Conservation (phyloP, 2,797 vertebrate genomes). For the Podargus strigoides region DNA sequence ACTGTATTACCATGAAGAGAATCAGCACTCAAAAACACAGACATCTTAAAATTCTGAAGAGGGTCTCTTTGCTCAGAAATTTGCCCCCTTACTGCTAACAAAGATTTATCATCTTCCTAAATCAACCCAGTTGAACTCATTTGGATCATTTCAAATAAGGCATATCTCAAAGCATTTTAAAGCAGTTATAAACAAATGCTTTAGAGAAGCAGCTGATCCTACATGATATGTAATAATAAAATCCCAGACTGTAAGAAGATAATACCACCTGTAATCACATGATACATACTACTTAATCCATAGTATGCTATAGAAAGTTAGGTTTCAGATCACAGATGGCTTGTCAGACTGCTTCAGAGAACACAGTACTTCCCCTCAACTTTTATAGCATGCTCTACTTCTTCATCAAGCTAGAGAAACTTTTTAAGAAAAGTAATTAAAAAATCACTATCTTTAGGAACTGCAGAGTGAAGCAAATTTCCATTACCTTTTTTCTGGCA, state of each 20-base stretch:
- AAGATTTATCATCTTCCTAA: background rate
- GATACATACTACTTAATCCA: background rate
- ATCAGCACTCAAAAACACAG: background rate
- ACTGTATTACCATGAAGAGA: background rate
- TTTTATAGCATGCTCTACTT: background rate
- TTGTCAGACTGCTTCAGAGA: background rate
- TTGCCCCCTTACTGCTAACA: background rate
- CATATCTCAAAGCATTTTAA: background rate
- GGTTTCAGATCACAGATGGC: background rate
- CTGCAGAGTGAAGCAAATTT: background rate
- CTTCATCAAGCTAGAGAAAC: background rate
- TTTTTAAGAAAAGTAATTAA: background rate
- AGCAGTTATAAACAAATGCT: background rate
- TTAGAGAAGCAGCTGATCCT: background rate
- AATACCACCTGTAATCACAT: background rate
- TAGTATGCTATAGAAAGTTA: background rate
- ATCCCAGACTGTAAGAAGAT: background rate
- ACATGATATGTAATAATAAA: accelerated
- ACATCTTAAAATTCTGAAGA: background rate
- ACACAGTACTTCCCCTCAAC: background rate
- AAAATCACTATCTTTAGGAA: background rate
- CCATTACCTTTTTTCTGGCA: constrained; percentile 18
- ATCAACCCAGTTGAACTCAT: background rate
- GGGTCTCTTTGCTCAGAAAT: background rate
- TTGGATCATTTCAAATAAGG: background rate